Evolutionary conservation across 2,113 vertebrate genomes (phyloP).

Genomic region (Herpetotheres cachinnans): DNA sequence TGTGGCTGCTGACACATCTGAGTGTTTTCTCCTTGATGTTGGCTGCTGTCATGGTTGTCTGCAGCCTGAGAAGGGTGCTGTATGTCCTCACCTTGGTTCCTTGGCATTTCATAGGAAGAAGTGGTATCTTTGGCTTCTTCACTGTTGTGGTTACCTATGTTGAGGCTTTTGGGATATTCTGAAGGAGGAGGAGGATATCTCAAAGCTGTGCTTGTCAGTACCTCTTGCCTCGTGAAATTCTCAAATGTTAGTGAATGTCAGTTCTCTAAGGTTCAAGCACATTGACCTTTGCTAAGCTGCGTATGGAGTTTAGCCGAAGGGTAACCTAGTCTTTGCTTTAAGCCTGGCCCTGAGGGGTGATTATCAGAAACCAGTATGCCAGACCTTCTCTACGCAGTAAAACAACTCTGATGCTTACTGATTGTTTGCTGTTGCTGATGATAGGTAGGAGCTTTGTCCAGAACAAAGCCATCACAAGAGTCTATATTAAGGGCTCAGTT

Average conservation of each 20-base stretch:
- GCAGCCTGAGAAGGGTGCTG: neutral
- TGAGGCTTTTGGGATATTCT: neutral
- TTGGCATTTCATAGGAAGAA: rapidly evolving
- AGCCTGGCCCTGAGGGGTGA: neutral
- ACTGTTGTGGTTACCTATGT: neutral
- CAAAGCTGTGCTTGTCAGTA: neutral
- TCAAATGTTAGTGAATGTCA: neutral
- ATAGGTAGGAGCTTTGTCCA: neutral
- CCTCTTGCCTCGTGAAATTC: neutral
- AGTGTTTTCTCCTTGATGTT: neutral
- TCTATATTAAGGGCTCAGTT: neutral
- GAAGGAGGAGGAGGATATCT: neutral
- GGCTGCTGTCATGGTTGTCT: neutral
- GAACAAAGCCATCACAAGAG: neutral
- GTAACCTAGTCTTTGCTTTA: neutral
- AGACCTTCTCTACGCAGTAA: neutral
- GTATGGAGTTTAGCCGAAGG: rapidly evolving
- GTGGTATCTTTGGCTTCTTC: neutral
- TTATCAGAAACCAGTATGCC: neutral
- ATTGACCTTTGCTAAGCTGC: neutral
- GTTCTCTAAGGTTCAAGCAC: neutral
- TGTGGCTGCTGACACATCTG: neutral
- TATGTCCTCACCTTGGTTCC: neutral
- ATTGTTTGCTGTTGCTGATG: neutral
- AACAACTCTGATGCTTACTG: neutral